A percentile compares a stretch with the other conserved stretches of the same genome.
These are phyloP conservation scores for Brachionichthys hirsutus DNA, from an alignment of 2,113 vertebrate species.

Conservation along the genomic window DNA sequence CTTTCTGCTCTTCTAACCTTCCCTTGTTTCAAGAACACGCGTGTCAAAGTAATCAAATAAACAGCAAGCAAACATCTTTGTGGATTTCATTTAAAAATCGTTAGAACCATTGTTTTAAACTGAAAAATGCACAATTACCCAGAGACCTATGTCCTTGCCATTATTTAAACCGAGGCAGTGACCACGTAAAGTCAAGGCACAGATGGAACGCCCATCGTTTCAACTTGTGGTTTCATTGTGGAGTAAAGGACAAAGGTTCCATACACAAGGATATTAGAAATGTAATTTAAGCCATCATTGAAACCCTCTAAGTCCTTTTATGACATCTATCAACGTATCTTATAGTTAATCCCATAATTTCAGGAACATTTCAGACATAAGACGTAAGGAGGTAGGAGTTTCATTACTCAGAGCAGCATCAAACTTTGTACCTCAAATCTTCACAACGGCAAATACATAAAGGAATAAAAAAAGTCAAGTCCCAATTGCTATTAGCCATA, in stretches of 20 bases:
- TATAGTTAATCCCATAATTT: neutral
- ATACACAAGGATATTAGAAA: neutral
- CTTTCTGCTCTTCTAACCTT: conserved; percentile 35
- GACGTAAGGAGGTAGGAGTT: neutral
- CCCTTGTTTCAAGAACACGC: conserved; percentile 17
- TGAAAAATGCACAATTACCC: neutral
- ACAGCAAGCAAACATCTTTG: conserved; percentile 25
- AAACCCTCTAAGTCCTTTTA: neutral
- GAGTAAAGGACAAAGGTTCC: neutral
- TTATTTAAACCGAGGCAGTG: conserved; percentile 20
- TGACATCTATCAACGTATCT: neutral
- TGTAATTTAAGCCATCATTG: neutral
- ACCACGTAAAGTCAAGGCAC: neutral
- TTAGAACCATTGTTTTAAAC: neutral
- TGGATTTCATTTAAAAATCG: conserved; percentile 21
- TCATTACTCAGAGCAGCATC: neutral
- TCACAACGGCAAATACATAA: conserved; percentile 5
- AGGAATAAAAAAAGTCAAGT: conserved; percentile 3
- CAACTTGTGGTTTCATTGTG: conserved; percentile 21
- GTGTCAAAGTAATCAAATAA: conserved; percentile 40
- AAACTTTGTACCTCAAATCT: neutral
- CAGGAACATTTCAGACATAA: neutral
- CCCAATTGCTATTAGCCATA: conserved; percentile 14
- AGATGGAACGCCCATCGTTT: conserved; percentile 4
- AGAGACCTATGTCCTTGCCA: neutral